A percentile compares a stretch with the other conserved stretches of the same genome.
Conservation (phyloP, 2,888 invertebrate species). For the Drosophila kanekoi region DNA sequence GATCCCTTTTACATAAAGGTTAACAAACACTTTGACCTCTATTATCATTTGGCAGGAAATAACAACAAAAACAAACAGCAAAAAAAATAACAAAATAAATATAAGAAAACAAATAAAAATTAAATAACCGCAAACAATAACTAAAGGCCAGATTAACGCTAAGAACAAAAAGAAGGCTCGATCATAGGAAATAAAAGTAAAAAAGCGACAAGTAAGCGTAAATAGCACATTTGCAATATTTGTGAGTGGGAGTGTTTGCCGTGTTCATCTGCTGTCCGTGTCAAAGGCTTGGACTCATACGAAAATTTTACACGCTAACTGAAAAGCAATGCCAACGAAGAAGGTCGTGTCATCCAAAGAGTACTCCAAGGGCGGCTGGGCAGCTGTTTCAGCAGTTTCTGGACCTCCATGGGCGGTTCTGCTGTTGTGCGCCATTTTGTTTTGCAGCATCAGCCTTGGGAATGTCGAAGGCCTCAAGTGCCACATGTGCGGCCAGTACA, state of each 20-base stretch:
- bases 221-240: conserved; percentile 48
- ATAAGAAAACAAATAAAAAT: neutral
- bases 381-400: conserved; percentile 39
- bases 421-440: conserved; percentile 69
- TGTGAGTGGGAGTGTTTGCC: conserved; percentile 42
- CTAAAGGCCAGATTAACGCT: neutral
- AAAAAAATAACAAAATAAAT: neutral
- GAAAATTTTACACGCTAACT: conserved; percentile 64
- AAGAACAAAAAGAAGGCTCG: neutral
- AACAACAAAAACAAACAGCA: no score
- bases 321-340: conserved; percentile 60
- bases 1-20: neutral
- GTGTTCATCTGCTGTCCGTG: conserved; percentile 36
- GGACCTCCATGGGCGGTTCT: conserved; percentile 38
- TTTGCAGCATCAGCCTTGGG: conserved; percentile 74
- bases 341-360: conserved; percentile 40
- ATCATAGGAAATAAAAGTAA: neutral
- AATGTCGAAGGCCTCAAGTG: conserved; percentile 86
- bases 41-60: neutral
- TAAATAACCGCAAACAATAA: neutral
- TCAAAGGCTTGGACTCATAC: conserved; percentile 61
- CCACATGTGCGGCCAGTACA: conserved; percentile 93
- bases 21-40: neutral
- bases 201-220: conserved; percentile 21
- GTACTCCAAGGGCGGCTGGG: conserved; percentile 23